A percentile compares a stretch with the other conserved stretches of the same genome.
phyloP scores from a whole-genome alignment of 2,888 invertebrate species.

The Choristoneura rosaceana region DNA sequence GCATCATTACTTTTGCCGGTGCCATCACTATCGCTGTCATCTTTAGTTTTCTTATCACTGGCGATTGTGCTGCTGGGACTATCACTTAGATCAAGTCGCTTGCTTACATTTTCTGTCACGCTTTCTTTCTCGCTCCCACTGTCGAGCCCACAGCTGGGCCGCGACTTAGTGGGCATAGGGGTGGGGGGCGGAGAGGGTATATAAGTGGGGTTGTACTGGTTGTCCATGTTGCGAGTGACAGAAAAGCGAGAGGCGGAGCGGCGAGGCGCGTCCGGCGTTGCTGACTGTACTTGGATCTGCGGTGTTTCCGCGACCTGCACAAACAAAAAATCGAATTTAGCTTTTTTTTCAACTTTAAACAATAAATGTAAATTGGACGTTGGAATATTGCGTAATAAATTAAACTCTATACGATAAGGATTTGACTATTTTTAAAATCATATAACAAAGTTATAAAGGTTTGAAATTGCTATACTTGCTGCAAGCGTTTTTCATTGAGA shows the following conservation, averaged over 20 bases:
- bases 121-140: not conserved
- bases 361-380: too few species aligned
- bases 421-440: too few species aligned
- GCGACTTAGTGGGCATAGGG: constrained; percentile 43
- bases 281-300: constrained; percentile 84
- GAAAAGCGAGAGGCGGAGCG: constrained; percentile 74
- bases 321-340: too few species aligned
- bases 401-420: too few species aligned
- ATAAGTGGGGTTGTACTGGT: constrained; percentile 63
- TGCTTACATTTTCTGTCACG: not conserved
- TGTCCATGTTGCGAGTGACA: constrained; percentile 77
- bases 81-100: not conserved
- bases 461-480: too few species aligned
- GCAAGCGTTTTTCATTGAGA: too few species aligned
- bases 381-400: too few species aligned
- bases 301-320: constrained; percentile 74
- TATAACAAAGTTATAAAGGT: too few species aligned
- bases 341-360: too few species aligned
- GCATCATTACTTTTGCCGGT: not conserved
- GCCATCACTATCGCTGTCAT: not conserved
- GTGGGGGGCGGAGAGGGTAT: constrained; percentile 53
- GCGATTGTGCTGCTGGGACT: not conserved
- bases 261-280: constrained; percentile 85
- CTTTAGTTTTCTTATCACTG: not conserved
- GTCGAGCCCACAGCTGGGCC: not conserved